A percentile compares a stretch with the other conserved stretches of the same genome.
Evolutionary conservation across 2,888 invertebrate species (phyloP).

Genomic region (Hylaea fasciaria): DNA sequence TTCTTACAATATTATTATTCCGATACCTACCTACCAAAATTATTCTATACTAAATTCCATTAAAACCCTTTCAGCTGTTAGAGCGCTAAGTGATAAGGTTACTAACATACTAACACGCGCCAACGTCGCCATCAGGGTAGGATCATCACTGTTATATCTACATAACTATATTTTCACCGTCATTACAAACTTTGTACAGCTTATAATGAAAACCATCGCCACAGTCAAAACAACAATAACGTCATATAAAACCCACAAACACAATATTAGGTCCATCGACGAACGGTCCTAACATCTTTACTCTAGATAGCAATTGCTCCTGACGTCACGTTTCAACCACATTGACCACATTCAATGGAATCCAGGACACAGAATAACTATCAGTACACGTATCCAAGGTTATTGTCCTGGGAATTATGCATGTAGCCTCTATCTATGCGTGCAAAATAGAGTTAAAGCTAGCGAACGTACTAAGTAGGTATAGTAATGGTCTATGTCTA

Average conservation of each 20-base stretch:
- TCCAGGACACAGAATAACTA: constrained; percentile 45
- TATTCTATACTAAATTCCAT: too few species aligned
- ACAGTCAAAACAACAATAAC: not conserved
- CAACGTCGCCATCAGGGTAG: too few species aligned
- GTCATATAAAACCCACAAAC: not conserved
- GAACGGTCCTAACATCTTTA: not conserved
- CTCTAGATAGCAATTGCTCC: constrained; percentile 43
- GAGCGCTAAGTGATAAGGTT: too few species aligned
- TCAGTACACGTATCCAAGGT: constrained; percentile 56
- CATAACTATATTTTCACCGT: too few species aligned
- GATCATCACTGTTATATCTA: too few species aligned
- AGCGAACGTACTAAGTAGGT: not conserved
- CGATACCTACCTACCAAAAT: too few species aligned
- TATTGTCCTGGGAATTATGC: constrained; percentile 53
- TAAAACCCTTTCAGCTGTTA: too few species aligned
- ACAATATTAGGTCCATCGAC: not conserved
- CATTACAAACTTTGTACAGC: too few species aligned
- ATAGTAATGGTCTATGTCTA: too few species aligned
- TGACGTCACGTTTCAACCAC: constrained; percentile 49
- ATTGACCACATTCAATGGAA: constrained; percentile 59
- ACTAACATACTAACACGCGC: too few species aligned
- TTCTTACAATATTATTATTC: too few species aligned
- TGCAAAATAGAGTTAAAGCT: not conserved
- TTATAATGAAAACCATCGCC: too few species aligned
- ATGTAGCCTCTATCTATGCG: constrained; percentile 6